Base-by-base conservation (phyloP, 2,888 invertebrate species). In the Ferrisia virgata region DNA sequence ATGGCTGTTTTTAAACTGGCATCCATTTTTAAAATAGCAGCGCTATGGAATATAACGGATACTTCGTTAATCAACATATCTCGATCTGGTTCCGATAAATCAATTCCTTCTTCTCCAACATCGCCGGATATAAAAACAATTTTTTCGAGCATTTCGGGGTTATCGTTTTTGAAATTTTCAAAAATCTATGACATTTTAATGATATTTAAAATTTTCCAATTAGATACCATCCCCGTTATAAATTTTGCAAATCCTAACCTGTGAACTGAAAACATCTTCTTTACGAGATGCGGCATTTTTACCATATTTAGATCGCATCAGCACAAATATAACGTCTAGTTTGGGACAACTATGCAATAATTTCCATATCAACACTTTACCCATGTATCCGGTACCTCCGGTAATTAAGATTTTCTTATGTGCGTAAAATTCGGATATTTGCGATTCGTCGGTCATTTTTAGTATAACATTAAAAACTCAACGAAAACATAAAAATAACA, bases 21-120 rank as follows among this genome's bases (percentile, higher is more conserved):
- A 88, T 98, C 97, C 87, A 98, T 91, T 86, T 93, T 93, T 39
- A 98, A 92, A 2, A 95, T 97, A 18, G 98, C 98, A 0, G 97
- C 98, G 88, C 94, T 94, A 88, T 98, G 97, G 88, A 96, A 97
- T 0, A 98, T 93, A 79, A 98, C 91, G 40, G 94, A 91, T 4
- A 95, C 94, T 87, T 95, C 92, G 8, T 93, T 90, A 79, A 90
- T 89, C 40, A 97, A 89, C 84, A 90, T 88, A 80, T 91, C 88
- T 43, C 93, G 90, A 82, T 92, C 91, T 0, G 91, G 90, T 1
- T 90, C 89, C 43, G 90, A 91, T 11, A 96, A 89, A 2, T 95
- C 95, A 25, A 94, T 89, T 86, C 91, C 89, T 78, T 92, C 91
- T 85, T 90, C 90, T 83, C 92, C 90, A n/a, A 96, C 91, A 88